Percentiles rank a stretch among this genome's conserved stretches.
Conservation (phyloP, 2,797 vertebrate genomes). For the Xiphophorus birchmanni region DNA sequence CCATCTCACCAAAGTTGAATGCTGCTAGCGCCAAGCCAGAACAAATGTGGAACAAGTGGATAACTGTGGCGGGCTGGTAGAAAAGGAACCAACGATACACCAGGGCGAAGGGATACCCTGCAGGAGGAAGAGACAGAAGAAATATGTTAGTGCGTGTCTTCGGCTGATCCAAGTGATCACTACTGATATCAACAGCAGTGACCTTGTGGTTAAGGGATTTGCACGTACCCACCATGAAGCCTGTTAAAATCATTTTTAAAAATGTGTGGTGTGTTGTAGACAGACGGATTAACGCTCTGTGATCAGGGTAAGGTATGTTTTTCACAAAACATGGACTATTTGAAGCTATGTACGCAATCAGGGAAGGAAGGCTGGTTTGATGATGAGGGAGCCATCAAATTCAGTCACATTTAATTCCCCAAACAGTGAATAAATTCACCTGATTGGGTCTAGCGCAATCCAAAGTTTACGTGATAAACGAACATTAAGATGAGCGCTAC, state of each 20-base stretch:
- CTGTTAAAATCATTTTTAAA: background rate
- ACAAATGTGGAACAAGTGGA: constrained; percentile 90
- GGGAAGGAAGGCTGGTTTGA: background rate
- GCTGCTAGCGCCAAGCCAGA: constrained; percentile 92
- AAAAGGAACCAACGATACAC: constrained; percentile 91
- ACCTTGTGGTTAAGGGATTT: constrained; percentile 36
- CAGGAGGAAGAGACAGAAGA: constrained; percentile 20
- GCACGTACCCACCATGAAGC: background rate
- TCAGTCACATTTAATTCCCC: background rate
- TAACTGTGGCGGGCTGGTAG: constrained; percentile 86
- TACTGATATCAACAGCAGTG: constrained; percentile 15
- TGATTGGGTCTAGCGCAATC: background rate
- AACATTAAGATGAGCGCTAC: background rate
- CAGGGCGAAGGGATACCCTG: constrained; percentile 95
- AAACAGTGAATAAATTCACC: background rate
- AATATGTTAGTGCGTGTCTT: constrained; percentile 28
- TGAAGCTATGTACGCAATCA: background rate
- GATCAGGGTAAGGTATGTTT: constrained; percentile 1
- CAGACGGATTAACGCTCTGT: background rate
- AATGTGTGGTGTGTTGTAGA: background rate
- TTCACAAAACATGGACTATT: background rate
- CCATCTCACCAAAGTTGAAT: constrained; percentile 94
- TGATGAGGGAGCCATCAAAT: background rate
- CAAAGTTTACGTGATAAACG: background rate
- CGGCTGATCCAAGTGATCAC: constrained; percentile 20